Conservation (phyloP, 2,797 vertebrate genomes). For the Hemibagrus guttatus region DNA sequence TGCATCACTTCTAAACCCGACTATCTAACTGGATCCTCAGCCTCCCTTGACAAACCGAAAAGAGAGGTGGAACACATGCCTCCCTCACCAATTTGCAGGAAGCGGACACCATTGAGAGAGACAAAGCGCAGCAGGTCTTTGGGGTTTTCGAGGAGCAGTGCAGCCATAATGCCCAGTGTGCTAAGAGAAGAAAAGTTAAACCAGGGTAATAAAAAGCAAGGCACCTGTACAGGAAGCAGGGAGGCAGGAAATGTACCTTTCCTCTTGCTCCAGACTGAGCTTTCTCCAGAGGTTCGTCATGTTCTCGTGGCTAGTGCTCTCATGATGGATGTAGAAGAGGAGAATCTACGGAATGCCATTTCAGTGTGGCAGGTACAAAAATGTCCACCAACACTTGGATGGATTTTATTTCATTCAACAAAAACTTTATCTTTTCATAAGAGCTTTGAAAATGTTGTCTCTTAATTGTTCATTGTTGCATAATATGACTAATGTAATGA, state of each 20-base stretch:
- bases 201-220: slow-evolving; percentile 38
- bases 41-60: slow-evolving; percentile 57
- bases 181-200: slow-evolving; percentile 48
- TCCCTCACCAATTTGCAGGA: slow-evolving; percentile 60
- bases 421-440: neutral
- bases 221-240: slow-evolving; percentile 10
- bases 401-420: neutral
- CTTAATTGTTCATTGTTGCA: neutral
- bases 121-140: slow-evolving; percentile 79
- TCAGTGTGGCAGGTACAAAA: slow-evolving; percentile 87
- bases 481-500: neutral
- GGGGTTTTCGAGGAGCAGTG: slow-evolving; percentile 62
- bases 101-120: slow-evolving; percentile 66
- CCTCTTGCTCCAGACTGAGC: slow-evolving; percentile 74
- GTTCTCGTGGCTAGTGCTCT: slow-evolving; percentile 86
- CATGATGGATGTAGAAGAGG: slow-evolving; percentile 75
- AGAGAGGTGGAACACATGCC: slow-evolving; percentile 61
- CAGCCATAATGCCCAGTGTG: slow-evolving; percentile 39
- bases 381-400: neutral
- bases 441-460: neutral
- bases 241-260: slow-evolving; percentile 54
- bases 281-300: slow-evolving; percentile 77
- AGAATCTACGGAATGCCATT: slow-evolving; percentile 78
- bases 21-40: slow-evolving; percentile 58
- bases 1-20: slow-evolving; percentile 65